Evolutionary conservation across 2,797 vertebrate genomes (phyloP).

Genomic region (Pangasius mekongensis): DNA sequence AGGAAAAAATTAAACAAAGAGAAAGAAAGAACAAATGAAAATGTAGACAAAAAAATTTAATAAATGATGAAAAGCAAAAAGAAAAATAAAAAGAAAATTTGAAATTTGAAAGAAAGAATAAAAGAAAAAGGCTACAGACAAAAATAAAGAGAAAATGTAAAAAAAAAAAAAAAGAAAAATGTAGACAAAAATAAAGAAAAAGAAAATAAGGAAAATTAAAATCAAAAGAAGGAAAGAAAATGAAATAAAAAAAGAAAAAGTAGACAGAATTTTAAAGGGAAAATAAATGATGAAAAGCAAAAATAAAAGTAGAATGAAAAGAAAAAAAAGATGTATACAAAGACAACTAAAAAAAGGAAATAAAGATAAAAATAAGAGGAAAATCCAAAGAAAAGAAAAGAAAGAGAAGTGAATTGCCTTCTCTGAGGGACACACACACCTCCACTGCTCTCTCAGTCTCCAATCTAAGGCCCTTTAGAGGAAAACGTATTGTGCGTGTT

Average conservation of each 20-base stretch:
- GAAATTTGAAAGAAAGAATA: background rate
- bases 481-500: background rate
- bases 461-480: background rate
- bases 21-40: background rate
- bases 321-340: background rate
- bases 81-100: too few relatives aligned
- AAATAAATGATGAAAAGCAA: background rate
- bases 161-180: background rate
- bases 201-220: background rate
- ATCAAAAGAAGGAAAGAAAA: background rate
- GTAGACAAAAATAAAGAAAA: background rate
- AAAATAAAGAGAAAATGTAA: background rate
- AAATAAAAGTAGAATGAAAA: background rate
- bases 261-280: background rate
- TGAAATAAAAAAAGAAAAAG: background rate
- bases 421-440: conserved; percentile 65
- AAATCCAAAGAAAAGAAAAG: background rate
- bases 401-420: background rate
- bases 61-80: background rate
- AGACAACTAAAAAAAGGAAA: background rate
- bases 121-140: background rate
- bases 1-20: too few relatives aligned
- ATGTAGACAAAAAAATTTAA: too few relatives aligned
- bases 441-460: conserved; percentile 34
- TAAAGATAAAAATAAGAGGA: background rate